Evolutionary conservation across 2,888 invertebrate species (phyloP), one percentile per base, ranked within the genome.

Genomic region (Parnassius smintheus): DNA sequence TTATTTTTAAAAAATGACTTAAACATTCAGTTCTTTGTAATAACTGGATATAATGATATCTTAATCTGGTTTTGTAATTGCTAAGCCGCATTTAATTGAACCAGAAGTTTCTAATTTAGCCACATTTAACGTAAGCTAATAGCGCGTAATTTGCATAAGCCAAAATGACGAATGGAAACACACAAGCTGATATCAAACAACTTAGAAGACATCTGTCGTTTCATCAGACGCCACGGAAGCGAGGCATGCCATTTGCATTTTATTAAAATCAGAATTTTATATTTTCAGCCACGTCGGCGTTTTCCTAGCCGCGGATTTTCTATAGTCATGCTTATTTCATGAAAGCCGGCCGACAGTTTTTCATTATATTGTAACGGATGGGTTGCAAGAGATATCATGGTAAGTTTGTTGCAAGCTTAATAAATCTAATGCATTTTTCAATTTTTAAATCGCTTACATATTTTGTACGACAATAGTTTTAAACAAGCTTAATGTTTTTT

Each of bases 261-360:
- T 89, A 89, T 89, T 89, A 89, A 89, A 89, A 85, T 81, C 82
- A 79, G 83, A 84, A 86, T 87, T 86, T 89, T 85, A 88, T 86
- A 86, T 86, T 73, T 80, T 74, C 72, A 72, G 74, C 73, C 62
- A 59, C 74, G 72, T 70, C 73, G 68, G 69, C 69, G 66, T 52
- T 66, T 62, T 62, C 62, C 64, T 61, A 46, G 44, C 57, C 55
- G 53, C 63, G 22, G 44, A 51, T 42, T 52, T 56, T 56, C 50
- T 59, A 51, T 41, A 65, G 64, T 69, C 64, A 59, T 61, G 66
- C 62, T 66, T 70, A 66, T 69, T 67, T 68, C 65, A 67, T 62
- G 18, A 65, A 64, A 61, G 60, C 58, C 13, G 49, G 11, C 12
- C 48, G 42, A 11, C 48, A 46, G 12, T 42, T 56, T 58, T 58